Base-by-base conservation (phyloP, 2,888 invertebrate species). In the Andrena camellia region DNA sequence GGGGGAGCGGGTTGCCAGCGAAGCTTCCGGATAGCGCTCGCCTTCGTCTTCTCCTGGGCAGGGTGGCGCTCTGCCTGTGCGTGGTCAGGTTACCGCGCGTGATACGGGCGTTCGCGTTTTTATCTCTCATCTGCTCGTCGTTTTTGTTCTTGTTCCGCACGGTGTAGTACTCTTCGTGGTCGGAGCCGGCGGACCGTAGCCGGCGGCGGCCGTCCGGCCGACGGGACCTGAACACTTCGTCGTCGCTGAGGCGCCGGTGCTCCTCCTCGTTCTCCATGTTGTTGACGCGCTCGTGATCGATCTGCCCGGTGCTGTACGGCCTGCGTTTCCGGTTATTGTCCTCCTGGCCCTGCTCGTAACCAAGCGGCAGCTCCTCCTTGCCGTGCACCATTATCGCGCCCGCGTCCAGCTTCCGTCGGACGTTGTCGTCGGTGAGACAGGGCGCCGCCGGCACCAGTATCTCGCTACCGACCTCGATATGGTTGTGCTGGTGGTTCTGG, bases 301-400 rank as follows among this genome's bases (percentile, higher is more conserved):
- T 82, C 17, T 87, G 85, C 0, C 88, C 88, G 35, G 88, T 84
- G 74, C 88, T 88, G 84, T 88, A 88, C 8, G 88, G 83, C 59
- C 86, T 86, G 33, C 86, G 83, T 69, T 85, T 86, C 26, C 84
- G 78, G 26, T 77, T 83, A 82, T 90, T 80, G 71, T 86, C 87
- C 62, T 81, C 75, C 72, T 93, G 86, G 52, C 76, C 76, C 70
- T 93, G 92, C 59, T 94, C 94, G 87, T 95, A 94, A 48, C 92
- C 93, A 74, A 95, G 95, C 0, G 97, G 97, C 87, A 97, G 93
- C 94, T 97, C 97, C 92, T 97, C 97, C 91, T 96, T 96, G 17
- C 97, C 97, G 87, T 96, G 94, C 86, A 91, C 95, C 93, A 90
- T 92, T 91, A 92, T 95, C 91, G 92, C 95, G 89, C 87, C 95